phyloP scores from a whole-genome alignment of 2,797 vertebrate species.

The Bryconaethiops microstoma region DNA sequence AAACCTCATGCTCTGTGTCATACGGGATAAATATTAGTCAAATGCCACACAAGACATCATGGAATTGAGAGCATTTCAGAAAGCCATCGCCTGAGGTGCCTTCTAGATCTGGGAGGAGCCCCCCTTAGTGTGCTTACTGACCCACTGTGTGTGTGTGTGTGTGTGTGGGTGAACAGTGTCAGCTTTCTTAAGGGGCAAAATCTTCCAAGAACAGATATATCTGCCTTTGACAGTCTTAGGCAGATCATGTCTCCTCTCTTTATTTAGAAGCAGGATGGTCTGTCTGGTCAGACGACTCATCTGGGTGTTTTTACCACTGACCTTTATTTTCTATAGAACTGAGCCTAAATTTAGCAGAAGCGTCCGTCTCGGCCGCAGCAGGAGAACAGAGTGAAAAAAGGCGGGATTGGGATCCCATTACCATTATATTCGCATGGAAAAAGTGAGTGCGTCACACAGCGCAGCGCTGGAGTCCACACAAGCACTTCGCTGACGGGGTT shows the following conservation, averaged over 20 bases:
- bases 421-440: background rate
- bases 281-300: background rate
- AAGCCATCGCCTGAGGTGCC: background rate
- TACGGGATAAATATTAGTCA: constrained; percentile 8
- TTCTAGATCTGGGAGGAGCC: background rate
- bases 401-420: background rate
- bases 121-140: background rate
- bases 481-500: constrained; percentile 22
- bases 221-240: constrained; percentile 25
- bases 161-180: constrained; percentile 14
- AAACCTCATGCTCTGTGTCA: background rate
- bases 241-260: constrained; percentile 29
- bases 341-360: background rate
- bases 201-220: constrained; percentile 33
- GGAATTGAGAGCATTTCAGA: background rate
- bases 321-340: background rate
- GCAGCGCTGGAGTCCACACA: background rate
- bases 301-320: constrained; percentile 6
- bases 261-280: constrained; percentile 25
- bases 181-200: constrained; percentile 1
- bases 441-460: background rate
- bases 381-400: background rate
- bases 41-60: constrained; percentile 13
- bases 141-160: constrained; percentile 3
- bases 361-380: background rate